These are phyloP conservation scores for Stegana nigrithorax DNA, from an alignment of 2,888 invertebrate species.

Conservation along the genomic window DNA sequence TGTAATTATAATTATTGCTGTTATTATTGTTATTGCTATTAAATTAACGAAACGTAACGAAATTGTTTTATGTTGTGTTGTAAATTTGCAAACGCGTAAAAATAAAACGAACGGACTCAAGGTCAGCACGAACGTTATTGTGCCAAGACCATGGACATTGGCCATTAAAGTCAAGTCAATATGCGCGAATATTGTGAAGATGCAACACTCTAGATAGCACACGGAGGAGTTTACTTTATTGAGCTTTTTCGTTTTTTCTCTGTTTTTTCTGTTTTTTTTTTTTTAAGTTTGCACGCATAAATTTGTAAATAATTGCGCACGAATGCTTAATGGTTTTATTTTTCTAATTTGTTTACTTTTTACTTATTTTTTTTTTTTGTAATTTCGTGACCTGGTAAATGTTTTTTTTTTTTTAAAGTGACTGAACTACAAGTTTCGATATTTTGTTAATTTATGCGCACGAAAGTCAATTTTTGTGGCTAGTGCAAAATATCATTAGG, in stretches of 20 bases:
- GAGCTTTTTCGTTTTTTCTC: background rate
- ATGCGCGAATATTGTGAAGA: slow-evolving; percentile 13
- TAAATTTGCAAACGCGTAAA: background rate
- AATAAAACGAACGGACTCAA: slow-evolving; percentile 1
- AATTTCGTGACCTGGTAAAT: no score
- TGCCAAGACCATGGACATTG: slow-evolving; percentile 14
- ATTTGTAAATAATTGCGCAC: slow-evolving; percentile 17
- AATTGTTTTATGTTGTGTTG: background rate
- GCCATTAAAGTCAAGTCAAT: background rate
- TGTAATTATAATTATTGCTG: background rate
- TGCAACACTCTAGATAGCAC: background rate
- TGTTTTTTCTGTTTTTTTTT: no score
- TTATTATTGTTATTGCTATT: slow-evolving; percentile 6
- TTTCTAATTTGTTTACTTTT: background rate
- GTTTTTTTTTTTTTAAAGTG: no score
- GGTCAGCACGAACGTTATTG: slow-evolving; percentile 10
- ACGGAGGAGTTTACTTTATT: no score
- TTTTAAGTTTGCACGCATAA: no score
- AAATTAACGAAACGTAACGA: slow-evolving; percentile 14
- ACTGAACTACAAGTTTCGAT: no score
- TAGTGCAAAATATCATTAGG: no score
- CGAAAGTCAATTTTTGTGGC: no score
- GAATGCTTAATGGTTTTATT: background rate
- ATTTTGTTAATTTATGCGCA: no score
- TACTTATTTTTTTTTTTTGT: background rate